Evolutionary conservation across 2,888 invertebrate species (phyloP).

Genomic region (Eupithecia subumbrata): DNA sequence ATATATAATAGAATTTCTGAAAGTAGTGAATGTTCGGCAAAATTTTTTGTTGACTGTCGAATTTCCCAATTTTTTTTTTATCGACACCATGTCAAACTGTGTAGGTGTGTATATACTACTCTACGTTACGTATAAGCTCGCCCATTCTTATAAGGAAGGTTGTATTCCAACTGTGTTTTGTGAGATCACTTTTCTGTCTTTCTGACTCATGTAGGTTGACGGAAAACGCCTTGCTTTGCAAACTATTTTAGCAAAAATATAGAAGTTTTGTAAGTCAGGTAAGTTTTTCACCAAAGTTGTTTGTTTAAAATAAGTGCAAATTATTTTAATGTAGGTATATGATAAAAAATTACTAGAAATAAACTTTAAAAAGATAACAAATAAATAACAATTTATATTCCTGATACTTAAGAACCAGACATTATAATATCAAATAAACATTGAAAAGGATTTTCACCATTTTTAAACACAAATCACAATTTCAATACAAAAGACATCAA

Average conservation of each 20-base stretch:
- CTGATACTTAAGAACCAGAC: too few relatives aligned
- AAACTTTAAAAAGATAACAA: too few relatives aligned
- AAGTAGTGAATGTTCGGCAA: background rate
- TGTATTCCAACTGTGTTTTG: constrained; percentile 63
- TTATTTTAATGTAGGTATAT: too few relatives aligned
- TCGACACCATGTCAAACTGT: background rate
- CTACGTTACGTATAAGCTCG: background rate
- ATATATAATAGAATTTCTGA: too few relatives aligned
- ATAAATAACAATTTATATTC: background rate
- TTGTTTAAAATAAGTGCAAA: background rate
- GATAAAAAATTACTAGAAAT: too few relatives aligned
- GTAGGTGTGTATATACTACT: background rate
- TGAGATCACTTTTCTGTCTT: constrained; percentile 58
- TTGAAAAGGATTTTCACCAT: too few relatives aligned
- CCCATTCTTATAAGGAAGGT: constrained; percentile 59
- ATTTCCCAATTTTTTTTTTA: background rate
- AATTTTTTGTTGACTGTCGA: background rate
- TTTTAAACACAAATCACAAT: background rate
- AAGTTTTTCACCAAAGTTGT: background rate
- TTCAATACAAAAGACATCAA: constrained; percentile 18
- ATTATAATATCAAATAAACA: too few relatives aligned
- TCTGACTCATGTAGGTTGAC: constrained; percentile 55
- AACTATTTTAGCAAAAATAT: constrained; percentile 18
- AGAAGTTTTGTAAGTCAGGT: background rate
- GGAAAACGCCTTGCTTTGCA: constrained; percentile 25